A percentile compares a stretch with the other conserved stretches of the same genome.
phyloP scores from a whole-genome alignment of 2,888 invertebrate genomes.

The Clepsis dumicolana region DNA sequence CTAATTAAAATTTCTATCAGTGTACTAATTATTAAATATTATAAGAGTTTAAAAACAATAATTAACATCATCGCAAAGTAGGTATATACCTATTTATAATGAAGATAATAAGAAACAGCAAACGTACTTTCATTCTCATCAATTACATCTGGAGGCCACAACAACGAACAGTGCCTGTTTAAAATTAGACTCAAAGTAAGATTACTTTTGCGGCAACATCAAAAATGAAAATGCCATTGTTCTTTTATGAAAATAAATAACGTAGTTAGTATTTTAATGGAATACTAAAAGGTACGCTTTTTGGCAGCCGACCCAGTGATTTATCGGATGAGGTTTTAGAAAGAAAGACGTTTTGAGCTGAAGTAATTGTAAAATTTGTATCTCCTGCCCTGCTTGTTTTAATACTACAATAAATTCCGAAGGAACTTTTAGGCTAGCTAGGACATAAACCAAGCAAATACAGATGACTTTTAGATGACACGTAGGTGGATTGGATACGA shows the following conservation, averaged over 20 bases:
- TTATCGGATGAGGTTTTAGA: background rate
- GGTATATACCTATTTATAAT: constrained; percentile 11
- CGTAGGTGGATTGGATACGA: no score
- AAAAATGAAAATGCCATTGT: constrained; percentile 29
- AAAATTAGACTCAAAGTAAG: constrained; percentile 24
- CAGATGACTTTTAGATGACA: no score
- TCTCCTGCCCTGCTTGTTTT: background rate
- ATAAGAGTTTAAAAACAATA: background rate
- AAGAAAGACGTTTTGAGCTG: background rate
- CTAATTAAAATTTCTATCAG: background rate
- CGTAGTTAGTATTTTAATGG: constrained; percentile 12
- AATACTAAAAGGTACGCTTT: constrained; percentile 5
- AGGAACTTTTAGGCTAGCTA: background rate
- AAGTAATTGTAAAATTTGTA: background rate
- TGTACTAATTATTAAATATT: background rate
- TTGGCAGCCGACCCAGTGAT: background rate
- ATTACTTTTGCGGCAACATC: constrained; percentile 29
- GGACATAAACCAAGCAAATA: no score
- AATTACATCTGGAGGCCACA: constrained; percentile 22
- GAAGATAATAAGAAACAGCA: constrained; percentile 27
- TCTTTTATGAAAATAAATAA: constrained; percentile 25
- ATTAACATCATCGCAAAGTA: constrained; percentile 4
- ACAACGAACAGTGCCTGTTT: constrained; percentile 22
- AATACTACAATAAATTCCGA: background rate
- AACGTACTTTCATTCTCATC: constrained; percentile 32